Evolutionary conservation across 2,888 invertebrate species (phyloP), one percentile per base, ranked within the genome.

Genomic region (Cephus pulcher): DNA sequence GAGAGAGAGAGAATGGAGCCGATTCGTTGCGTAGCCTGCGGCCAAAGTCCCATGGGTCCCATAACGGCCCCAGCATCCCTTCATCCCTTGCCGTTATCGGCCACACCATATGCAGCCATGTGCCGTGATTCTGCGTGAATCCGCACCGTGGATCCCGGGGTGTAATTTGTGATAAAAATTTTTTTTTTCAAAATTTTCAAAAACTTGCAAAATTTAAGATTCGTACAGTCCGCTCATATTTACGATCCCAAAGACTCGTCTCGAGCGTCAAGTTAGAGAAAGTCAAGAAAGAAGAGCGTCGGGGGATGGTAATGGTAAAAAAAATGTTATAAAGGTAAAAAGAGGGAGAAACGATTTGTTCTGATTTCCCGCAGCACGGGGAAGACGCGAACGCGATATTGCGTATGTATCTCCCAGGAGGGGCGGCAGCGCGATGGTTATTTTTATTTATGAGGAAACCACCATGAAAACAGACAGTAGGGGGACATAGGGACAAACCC

Each of bases 391-490:
- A 88, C 84, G 85, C 87, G 88, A 89, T 89, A 89, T 89, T 88
- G 87, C 89, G 87, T 86, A 84, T 82, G 89, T 88, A 86, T 87
- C 88, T 87, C 88, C 85, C 81, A 40, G 40, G 83, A 84, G 87
- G 88, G 87, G 85, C 84, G 87, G 80, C 78, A 73, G 82, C 79
- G 80, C 86, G 85, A 88, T 89, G 89, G 90, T 91, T 91, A 91
- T 91, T 91, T 91, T 91, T 91, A 91, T 91, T 91, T 91, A 91
- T 91, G 91, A 91, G 90, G 88, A 90, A 90, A 90, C 90, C 89
- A 89, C 90, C 89, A 89, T 90, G 90, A 90, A 90, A 90, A 90
- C 40, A 40, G 40, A 40, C 40, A 40, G 40, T 6, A 40, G 40
- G 89, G 88, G 89, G 40, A 40, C 40, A 40, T 15, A 15, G 40